Conservation (phyloP, 37 sponge, comb jelly and placozoan species). For the Chondrosia reniformis region DNA sequence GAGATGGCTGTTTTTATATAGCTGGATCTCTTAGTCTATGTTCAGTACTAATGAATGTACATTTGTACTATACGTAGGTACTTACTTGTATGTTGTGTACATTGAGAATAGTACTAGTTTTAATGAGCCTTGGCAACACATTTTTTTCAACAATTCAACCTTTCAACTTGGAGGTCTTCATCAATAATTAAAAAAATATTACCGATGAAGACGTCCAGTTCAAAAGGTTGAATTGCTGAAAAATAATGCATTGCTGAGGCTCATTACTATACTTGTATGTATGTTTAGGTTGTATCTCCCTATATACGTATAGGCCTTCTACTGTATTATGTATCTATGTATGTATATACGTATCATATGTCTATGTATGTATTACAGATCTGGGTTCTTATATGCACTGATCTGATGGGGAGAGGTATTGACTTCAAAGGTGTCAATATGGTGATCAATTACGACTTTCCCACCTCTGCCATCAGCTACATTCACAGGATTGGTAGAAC, state of each 20-base stretch:
- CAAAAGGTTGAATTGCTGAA: no score
- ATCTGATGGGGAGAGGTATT: conserved; percentile 91
- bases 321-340: neutral
- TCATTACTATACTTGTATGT: no score
- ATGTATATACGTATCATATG: neutral
- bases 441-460: conserved; percentile 96
- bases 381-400: conserved; percentile 88
- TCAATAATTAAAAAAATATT: no score
- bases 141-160: no score
- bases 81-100: neutral
- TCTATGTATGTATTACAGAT: conserved; percentile 32
- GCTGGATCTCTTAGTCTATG: no score
- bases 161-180: no score
- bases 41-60: no score
- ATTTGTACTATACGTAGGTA: conserved; percentile 3
- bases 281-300: neutral
- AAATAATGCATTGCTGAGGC: no score
- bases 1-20: no score
- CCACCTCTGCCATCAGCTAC: conserved; percentile 85
- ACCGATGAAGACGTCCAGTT: no score
- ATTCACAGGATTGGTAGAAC: conserved; percentile 97
- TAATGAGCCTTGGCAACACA: no score
- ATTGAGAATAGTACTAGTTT: no score
- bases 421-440: conserved; percentile 96
- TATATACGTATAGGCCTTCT: neutral